These are phyloP conservation scores for Mesocricetus auratus DNA, from an alignment of 2,113 vertebrate species.

Conservation along the genomic window DNA sequence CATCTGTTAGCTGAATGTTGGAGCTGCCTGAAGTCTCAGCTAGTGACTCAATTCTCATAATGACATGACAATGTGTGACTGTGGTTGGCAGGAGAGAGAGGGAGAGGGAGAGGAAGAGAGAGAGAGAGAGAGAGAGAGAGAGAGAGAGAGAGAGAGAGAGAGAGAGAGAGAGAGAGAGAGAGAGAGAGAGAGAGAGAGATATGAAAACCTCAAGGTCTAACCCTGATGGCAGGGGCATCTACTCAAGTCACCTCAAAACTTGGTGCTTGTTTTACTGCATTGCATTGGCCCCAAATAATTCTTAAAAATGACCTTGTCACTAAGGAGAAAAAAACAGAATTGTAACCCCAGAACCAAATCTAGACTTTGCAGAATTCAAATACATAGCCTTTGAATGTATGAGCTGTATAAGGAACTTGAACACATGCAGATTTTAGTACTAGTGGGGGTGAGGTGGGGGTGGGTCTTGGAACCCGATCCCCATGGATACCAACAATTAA, in stretches of 20 bases:
- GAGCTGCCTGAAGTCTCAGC: not conserved
- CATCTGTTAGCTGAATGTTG: not conserved
- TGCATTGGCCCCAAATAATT: not conserved
- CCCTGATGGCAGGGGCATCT: not conserved
- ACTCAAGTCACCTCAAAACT: not conserved
- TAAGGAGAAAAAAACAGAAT: conserved; percentile 35
- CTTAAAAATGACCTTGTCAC: not conserved
- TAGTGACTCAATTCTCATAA: not conserved
- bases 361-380: not conserved
- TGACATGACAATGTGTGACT: not conserved
- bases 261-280: conserved; percentile 22
- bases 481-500: not conserved
- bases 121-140: not conserved
- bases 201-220: not conserved
- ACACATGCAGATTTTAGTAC: not conserved
- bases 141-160: not conserved
- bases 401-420: not conserved
- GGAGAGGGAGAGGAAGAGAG: not conserved
- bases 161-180: not conserved
- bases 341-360: conserved; percentile 11
- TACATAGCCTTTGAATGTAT: not conserved
- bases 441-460: too few relatives aligned
- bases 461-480: not conserved
- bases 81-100: not conserved
- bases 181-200: not conserved